Evolutionary conservation across 2,888 invertebrate species (phyloP).

Genomic region (Hecatera dysodea): DNA sequence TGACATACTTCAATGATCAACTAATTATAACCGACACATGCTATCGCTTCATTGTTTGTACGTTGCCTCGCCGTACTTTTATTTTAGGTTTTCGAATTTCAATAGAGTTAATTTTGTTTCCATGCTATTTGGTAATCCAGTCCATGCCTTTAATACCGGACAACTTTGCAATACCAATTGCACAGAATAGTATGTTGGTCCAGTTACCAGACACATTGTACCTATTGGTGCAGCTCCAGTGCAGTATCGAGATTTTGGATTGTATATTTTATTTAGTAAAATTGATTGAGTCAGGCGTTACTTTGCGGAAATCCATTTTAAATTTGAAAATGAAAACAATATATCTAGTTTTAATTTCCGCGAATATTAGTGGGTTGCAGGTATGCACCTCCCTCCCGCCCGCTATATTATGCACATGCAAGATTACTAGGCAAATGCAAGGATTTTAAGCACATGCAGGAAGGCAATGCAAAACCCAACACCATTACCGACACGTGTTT

Average conservation of each 20-base stretch:
- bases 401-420: too few relatives aligned
- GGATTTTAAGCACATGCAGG: too few relatives aligned
- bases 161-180: conserved; percentile 20
- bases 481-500: too few relatives aligned
- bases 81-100: conserved; percentile 35
- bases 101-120: conserved; percentile 23
- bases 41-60: conserved; percentile 36
- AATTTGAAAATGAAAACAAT: too few relatives aligned
- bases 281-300: too few relatives aligned
- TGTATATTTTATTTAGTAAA: conserved; percentile 32
- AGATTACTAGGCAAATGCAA: too few relatives aligned
- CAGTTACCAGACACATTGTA: conserved; percentile 18
- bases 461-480: too few relatives aligned
- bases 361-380: too few relatives aligned
- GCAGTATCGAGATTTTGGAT: conserved; percentile 11
- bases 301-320: too few relatives aligned
- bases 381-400: too few relatives aligned
- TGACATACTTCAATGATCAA: conserved; percentile 42
- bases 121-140: conserved; percentile 12
- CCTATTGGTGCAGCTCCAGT: conserved; percentile 8
- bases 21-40: conserved; percentile 40
- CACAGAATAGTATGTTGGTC: conserved; percentile 18
- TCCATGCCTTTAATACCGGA: neutral
- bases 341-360: too few relatives aligned
- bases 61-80: conserved; percentile 22